Evolutionary conservation across 2,888 invertebrate genomes (phyloP).

Genomic region (Chaetogeoica ovagalla): DNA sequence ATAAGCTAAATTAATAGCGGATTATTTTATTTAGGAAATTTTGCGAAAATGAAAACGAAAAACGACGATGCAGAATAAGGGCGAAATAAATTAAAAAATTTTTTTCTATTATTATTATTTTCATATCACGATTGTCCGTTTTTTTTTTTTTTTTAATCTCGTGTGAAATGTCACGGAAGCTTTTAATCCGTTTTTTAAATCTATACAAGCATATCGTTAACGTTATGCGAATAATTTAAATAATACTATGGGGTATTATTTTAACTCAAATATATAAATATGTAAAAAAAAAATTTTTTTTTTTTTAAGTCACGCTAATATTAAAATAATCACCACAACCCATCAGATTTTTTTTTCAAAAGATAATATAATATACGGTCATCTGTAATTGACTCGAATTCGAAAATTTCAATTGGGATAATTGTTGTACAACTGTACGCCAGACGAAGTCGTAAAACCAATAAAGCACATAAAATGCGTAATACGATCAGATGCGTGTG

Average conservation of each 20-base stretch:
- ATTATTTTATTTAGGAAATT: constrained; percentile 2
- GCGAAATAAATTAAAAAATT: constrained; percentile 17
- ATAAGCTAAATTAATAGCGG: background rate
- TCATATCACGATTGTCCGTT: background rate
- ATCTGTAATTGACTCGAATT: constrained; percentile 9
- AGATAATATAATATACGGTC: constrained; percentile 13
- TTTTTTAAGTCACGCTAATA: constrained; percentile 28
- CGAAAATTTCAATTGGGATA: background rate
- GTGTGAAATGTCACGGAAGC: constrained; percentile 33
- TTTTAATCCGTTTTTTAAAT: constrained; percentile 44
- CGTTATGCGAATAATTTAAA: constrained; percentile 39
- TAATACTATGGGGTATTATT: constrained; percentile 36
- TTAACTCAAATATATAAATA: constrained; percentile 5
- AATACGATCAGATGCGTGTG: background rate
- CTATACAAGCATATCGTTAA: constrained; percentile 29
- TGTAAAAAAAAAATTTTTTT: no score
- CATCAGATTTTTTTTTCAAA: constrained; percentile 27
- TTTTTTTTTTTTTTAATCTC: constrained; percentile 25
- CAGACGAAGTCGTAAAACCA: background rate
- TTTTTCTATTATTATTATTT: background rate
- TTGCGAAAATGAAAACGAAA: background rate
- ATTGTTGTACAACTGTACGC: background rate
- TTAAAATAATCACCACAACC: constrained; percentile 32
- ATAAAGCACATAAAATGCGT: background rate
- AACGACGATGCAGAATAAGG: background rate